Evolutionary conservation across 2,113 vertebrate genomes (phyloP).

Genomic region (Epinephelus lanceolatus): DNA sequence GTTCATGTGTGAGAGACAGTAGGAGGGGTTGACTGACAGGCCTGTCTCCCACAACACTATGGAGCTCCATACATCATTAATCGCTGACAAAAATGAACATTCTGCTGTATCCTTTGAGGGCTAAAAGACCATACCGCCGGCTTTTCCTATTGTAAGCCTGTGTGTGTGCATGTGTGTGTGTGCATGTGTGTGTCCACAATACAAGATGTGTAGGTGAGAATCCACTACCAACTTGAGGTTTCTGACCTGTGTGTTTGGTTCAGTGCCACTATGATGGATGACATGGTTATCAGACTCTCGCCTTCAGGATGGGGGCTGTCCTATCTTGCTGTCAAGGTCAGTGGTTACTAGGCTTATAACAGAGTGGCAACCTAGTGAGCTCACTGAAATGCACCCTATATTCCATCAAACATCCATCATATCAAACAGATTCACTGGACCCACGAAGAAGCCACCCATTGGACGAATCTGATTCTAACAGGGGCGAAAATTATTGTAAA

Average conservation of each 20-base stretch:
- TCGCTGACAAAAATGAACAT: slow-evolving; percentile 71
- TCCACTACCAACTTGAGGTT: slow-evolving; percentile 58
- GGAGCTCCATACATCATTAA: slow-evolving; percentile 75
- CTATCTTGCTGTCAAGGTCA: slow-evolving; percentile 79
- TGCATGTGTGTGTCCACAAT: not conserved
- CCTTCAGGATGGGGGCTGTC: slow-evolving; percentile 69
- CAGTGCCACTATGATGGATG: slow-evolving; percentile 75
- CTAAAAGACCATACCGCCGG: slow-evolving; percentile 41
- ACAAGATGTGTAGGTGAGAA: slow-evolving; percentile 44
- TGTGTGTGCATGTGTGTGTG: slow-evolving; percentile 3
- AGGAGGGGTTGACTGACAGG: slow-evolving; percentile 61
- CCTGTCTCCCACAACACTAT: slow-evolving; percentile 63
- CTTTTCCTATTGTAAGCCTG: slow-evolving; percentile 2
- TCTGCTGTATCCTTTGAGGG: slow-evolving; percentile 60
- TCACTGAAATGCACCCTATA: slow-evolving; percentile 56
- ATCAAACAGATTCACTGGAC: slow-evolving; percentile 42
- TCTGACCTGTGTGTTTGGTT: slow-evolving; percentile 70
- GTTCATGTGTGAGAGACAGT: not conserved
- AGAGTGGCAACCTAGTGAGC: slow-evolving; percentile 61
- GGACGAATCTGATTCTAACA: not conserved
- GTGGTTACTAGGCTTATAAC: slow-evolving; percentile 69
- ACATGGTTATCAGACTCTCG: slow-evolving; percentile 71
- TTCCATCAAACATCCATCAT: slow-evolving; percentile 61
- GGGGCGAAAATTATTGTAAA: not conserved
- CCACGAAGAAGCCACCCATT: not conserved